Conservation (phyloP, 2,113 vertebrate species). For the Callithrix jacchus region DNA sequence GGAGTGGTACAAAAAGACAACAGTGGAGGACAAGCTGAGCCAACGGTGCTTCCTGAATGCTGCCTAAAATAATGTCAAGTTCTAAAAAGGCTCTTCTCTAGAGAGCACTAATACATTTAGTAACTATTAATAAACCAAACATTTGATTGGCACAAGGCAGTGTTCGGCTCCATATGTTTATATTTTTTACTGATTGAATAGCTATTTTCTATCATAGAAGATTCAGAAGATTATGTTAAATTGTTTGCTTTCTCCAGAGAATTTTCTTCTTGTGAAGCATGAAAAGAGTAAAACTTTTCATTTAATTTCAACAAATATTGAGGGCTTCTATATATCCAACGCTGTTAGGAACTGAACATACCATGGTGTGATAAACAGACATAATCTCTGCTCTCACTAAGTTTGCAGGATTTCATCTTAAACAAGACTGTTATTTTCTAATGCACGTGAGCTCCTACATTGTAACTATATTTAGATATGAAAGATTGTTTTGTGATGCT, state of each 20-base stretch:
- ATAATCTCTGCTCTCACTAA: neutral
- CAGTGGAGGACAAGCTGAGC: neutral
- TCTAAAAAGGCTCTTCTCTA: neutral
- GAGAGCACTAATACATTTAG: neutral
- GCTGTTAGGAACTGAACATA: neutral
- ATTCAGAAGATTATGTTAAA: neutral
- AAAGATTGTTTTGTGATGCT: neutral
- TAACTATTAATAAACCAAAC: neutral
- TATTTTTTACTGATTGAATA: neutral
- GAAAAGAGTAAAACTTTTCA: neutral
- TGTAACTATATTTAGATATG: neutral
- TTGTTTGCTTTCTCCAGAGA: neutral
- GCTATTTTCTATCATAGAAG: neutral
- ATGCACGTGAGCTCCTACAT: neutral
- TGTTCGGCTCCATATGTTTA: neutral
- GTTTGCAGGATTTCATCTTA: neutral
- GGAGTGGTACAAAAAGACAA: neutral
- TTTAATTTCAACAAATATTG: neutral
- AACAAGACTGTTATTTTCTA: neutral
- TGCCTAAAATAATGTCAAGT: neutral
- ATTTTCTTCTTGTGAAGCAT: neutral
- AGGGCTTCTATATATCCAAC: neutral
- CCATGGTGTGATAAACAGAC: neutral
- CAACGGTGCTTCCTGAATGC: neutral
- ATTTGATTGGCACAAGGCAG: neutral